Conservation (phyloP, 2,113 vertebrate genomes). For the Daphoenositta chrysoptera region DNA sequence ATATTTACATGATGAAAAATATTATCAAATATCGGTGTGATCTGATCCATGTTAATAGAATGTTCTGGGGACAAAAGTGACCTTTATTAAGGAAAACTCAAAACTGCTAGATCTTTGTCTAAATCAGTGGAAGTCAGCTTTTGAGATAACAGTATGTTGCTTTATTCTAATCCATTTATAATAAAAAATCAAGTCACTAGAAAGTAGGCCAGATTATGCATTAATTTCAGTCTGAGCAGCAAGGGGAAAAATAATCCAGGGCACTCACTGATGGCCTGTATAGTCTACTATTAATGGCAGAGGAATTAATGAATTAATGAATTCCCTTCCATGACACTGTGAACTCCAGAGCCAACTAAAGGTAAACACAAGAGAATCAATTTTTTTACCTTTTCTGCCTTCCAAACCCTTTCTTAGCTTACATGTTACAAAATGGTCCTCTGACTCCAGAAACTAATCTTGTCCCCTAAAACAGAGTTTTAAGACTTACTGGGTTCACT, state of each 20-base stretch:
- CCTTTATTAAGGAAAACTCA: background rate
- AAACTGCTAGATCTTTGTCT: background rate
- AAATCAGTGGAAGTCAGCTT: background rate
- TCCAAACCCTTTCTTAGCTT: background rate
- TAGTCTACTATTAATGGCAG: background rate
- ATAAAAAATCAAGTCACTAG: background rate
- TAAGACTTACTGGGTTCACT: background rate
- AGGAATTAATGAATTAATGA: background rate
- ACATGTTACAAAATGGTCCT: background rate
- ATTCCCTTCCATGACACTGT: background rate
- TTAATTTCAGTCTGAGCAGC: background rate
- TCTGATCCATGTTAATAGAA: background rate
- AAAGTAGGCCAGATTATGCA: background rate
- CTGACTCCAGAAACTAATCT: background rate
- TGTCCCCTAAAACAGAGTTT: background rate
- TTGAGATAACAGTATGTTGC: background rate
- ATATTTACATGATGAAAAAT: background rate
- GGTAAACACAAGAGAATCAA: background rate
- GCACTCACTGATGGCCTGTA: background rate
- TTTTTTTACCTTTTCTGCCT: background rate
- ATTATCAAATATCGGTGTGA: background rate
- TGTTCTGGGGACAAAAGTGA: background rate
- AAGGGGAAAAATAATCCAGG: background rate
- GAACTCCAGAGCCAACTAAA: background rate
- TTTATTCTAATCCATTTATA: background rate